phyloP scores from a whole-genome alignment of 2,888 invertebrate genomes.

The Pachymerium ferrugineum region DNA sequence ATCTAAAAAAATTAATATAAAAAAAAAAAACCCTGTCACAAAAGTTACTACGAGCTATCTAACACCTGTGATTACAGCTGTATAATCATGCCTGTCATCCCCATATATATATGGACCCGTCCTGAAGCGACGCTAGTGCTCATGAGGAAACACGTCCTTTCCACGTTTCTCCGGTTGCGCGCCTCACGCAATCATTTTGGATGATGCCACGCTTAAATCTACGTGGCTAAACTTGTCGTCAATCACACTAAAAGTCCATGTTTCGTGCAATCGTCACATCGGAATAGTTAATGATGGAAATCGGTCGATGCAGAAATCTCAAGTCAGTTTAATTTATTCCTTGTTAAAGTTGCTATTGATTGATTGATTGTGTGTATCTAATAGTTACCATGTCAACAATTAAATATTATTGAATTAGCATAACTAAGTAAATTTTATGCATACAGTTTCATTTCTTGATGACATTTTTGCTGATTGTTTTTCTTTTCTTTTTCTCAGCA shows the following conservation, averaged over 20 bases:
- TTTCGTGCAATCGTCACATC: background rate
- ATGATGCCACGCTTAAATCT: background rate
- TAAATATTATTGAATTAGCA: background rate
- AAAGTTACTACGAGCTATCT: background rate
- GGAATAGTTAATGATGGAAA: background rate
- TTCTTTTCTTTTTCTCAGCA: background rate
- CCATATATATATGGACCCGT: background rate
- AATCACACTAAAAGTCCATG: background rate
- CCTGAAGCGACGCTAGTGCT: background rate
- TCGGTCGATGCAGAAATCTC: background rate
- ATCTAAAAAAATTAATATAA: background rate
- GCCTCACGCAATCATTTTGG: background rate
- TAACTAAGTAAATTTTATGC: background rate
- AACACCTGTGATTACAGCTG: slow-evolving; percentile 17
- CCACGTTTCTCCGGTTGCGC: background rate
- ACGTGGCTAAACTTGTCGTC: background rate
- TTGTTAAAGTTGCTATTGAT: background rate
- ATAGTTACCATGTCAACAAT: background rate
- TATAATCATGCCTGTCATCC: background rate
- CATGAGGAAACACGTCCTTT: background rate
- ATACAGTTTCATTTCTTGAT: background rate
- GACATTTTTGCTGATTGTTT: background rate
- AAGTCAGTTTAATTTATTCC: background rate
- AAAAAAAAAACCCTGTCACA: background rate
- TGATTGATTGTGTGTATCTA: background rate